phyloP scores from a whole-genome alignment of 2,113 vertebrate species.

The Tringa solitaria region DNA sequence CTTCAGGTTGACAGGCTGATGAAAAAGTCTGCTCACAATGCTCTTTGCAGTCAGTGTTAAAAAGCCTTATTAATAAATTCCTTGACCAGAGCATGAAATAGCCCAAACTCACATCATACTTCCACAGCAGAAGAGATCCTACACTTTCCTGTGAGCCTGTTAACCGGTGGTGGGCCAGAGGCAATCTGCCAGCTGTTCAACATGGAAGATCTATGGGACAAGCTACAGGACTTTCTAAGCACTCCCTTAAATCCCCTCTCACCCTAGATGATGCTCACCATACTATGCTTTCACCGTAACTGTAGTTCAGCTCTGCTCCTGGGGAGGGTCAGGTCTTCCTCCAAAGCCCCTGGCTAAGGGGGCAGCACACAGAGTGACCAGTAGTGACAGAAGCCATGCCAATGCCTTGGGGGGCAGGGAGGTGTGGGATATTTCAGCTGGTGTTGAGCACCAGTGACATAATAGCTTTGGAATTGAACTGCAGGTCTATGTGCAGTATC shows the following conservation, averaged over 20 bases:
- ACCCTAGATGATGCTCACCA: not conserved
- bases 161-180: not conserved
- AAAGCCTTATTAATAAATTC: not conserved
- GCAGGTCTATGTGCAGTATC: not conserved
- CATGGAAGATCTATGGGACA: not conserved
- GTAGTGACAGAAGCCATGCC: not conserved
- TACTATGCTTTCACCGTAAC: not conserved
- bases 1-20: not conserved
- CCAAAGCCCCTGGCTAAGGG: not conserved
- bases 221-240: not conserved
- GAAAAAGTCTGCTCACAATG: not conserved
- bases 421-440: not conserved
- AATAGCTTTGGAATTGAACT: not conserved
- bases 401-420: not conserved
- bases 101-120: fast-evolving
- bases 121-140: not conserved
- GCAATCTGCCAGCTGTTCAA: not conserved
- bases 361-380: not conserved
- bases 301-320: not conserved
- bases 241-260: not conserved
- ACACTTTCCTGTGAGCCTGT: not conserved
- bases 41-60: not conserved
- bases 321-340: not conserved
- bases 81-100: not conserved
- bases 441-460: not conserved